phyloP scores from a whole-genome alignment of 2,888 invertebrate species.

The Sesamia inferens region DNA sequence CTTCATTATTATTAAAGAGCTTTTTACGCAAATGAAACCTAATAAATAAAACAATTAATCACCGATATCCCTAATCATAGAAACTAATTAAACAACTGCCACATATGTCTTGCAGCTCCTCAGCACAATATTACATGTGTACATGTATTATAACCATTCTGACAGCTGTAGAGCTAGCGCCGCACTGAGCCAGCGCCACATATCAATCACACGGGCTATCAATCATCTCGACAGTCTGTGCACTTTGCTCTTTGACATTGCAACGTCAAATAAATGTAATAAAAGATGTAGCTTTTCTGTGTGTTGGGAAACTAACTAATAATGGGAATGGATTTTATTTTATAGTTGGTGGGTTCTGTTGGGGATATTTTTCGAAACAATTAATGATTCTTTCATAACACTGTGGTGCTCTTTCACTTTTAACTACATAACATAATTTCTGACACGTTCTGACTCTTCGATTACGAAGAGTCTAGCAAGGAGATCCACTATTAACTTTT shows the following conservation, averaged over 20 bases:
- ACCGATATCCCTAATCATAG: constrained; percentile 26
- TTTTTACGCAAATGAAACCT: not conserved
- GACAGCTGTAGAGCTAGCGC: constrained; percentile 51
- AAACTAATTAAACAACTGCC: constrained; percentile 49
- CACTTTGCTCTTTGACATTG: constrained; percentile 60
- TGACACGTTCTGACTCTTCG: too few relatives aligned
- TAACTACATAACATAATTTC: not conserved
- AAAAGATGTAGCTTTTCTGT: constrained; percentile 19
- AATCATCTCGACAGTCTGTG: constrained; percentile 67
- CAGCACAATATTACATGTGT: constrained; percentile 14
- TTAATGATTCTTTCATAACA: not conserved
- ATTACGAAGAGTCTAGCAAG: too few relatives aligned
- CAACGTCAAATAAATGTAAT: constrained; percentile 46
- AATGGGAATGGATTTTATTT: not conserved
- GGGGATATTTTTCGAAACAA: not conserved
- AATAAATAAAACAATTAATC: constrained; percentile 20
- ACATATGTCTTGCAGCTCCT: constrained; percentile 36
- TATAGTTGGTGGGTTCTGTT: constrained; percentile 10
- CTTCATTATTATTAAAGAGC: not conserved
- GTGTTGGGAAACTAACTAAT: constrained; percentile 11
- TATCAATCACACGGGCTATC: constrained; percentile 66
- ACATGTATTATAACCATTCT: constrained; percentile 57
- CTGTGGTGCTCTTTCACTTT: not conserved
- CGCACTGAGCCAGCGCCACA: constrained; percentile 25
- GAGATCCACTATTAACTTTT: too few relatives aligned